phyloP scores from a whole-genome alignment of 1,140 invertebrate species.

The Ptiloglossa arizonensis region DNA sequence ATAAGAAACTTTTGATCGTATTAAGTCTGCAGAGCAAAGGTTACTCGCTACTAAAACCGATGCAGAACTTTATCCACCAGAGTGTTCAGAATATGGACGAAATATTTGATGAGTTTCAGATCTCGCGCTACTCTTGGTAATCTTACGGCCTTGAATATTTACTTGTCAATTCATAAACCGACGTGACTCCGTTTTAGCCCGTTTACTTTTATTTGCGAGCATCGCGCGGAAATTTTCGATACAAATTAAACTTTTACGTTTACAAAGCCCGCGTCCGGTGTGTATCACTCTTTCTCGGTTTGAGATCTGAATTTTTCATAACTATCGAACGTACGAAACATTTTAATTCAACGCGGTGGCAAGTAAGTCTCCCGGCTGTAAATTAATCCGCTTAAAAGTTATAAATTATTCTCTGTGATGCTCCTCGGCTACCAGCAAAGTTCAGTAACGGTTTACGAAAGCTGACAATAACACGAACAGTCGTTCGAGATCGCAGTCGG shows the following conservation, averaged over 20 bases:
- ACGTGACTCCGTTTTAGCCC: too few relatives aligned
- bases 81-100: conserved; percentile 3
- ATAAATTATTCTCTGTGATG: conserved; percentile 1
- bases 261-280: too few relatives aligned
- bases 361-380: neutral
- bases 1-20: neutral
- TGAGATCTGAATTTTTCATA: neutral
- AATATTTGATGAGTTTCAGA: neutral
- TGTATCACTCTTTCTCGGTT: neutral
- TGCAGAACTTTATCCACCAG: neutral
- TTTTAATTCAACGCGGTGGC: neutral
- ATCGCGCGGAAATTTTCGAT: too few relatives aligned
- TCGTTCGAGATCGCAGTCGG: neutral
- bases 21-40: neutral
- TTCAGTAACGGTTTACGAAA: neutral
- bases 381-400: conserved; percentile 3
- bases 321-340: neutral
- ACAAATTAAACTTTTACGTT: too few relatives aligned
- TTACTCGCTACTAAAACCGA: neutral
- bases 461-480: conserved; percentile 1
- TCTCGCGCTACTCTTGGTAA: neutral
- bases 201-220: neutral
- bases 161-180: neutral
- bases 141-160: neutral
- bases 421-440: neutral